A percentile compares a stretch with the other conserved stretches of the same genome.
These are phyloP conservation scores for Colistium nudipinnis DNA, from an alignment of 2,113 vertebrate genomes.

Conservation along the genomic window DNA sequence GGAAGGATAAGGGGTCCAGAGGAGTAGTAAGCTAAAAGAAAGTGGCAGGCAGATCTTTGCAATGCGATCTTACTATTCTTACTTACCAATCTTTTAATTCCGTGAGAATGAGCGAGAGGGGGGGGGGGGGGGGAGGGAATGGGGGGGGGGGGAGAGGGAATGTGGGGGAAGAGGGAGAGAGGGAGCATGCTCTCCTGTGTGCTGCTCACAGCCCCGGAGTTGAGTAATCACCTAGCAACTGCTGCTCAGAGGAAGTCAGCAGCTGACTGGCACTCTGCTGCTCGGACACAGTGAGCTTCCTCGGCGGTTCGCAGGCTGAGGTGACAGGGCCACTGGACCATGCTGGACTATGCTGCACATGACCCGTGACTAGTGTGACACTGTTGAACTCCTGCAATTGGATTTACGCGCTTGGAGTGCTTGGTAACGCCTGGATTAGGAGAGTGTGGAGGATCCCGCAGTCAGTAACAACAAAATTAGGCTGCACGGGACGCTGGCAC, in stretches of 20 bases:
- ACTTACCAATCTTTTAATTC: not conserved
- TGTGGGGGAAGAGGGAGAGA: conserved; percentile 1
- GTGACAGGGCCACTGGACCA: conserved; percentile 21
- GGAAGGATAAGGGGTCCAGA: not conserved
- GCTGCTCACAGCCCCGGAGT: conserved; percentile 62
- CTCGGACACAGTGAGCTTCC: conserved; percentile 31
- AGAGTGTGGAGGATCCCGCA: conserved; percentile 28
- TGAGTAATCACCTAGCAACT: conserved; percentile 83
- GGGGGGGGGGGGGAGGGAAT: conserved; percentile 14
- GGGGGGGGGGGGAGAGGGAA: not conserved
- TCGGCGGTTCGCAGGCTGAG: conserved; percentile 18
- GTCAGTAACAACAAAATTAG: conserved; percentile 16
- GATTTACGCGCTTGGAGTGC: conserved; percentile 12
- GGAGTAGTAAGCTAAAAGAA: not conserved
- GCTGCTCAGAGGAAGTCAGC: conserved; percentile 80
- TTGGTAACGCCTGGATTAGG: conserved; percentile 37
- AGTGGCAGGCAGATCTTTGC: not conserved
- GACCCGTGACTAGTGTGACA: conserved; percentile 22
- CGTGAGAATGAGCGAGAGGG: not conserved
- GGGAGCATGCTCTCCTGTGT: conserved; percentile 40
- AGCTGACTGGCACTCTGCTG: conserved; percentile 67
- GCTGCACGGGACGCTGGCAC: conserved; percentile 46
- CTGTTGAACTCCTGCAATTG: conserved; percentile 19
- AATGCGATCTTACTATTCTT: not conserved
- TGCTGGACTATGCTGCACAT: conserved; percentile 35